Conservation (phyloP, 53 echinoderm and acorn worm genomes). For the Crossaster papposus region DNA sequence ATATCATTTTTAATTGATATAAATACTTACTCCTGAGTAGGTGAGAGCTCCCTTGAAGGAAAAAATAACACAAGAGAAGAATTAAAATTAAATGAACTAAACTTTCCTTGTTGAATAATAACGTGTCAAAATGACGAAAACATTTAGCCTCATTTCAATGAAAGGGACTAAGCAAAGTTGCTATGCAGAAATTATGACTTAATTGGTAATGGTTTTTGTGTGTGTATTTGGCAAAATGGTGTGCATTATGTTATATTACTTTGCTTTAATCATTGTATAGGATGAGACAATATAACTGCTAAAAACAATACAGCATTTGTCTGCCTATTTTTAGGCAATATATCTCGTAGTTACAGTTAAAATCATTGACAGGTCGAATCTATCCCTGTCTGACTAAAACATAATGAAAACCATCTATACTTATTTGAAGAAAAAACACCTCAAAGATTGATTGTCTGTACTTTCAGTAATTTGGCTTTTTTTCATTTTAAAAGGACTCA, state of each 20-base stretch:
- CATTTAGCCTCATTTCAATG: not conserved
- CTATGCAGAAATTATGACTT: no score
- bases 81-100: not conserved
- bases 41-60: conserved; percentile 45
- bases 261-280: no score
- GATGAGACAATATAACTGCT: no score
- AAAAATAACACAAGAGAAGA: not conserved
- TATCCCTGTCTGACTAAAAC: not conserved
- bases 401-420: not conserved
- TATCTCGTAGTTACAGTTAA: no score
- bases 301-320: no score
- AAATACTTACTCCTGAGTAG: conserved; percentile 51
- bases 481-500: not conserved
- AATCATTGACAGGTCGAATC: no score
- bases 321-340: no score
- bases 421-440: not conserved
- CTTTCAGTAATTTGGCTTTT: not conserved
- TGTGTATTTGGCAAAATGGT: no score
- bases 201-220: no score
- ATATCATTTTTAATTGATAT: not conserved
- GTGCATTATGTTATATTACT: no score
- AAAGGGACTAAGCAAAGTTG: no score
- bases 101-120: not conserved
- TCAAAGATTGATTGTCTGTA: not conserved
- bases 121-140: not conserved